A percentile compares a stretch with the other conserved stretches of the same genome.
phyloP scores from a whole-genome alignment of 2,113 vertebrate genomes.

The Otis tarda region DNA sequence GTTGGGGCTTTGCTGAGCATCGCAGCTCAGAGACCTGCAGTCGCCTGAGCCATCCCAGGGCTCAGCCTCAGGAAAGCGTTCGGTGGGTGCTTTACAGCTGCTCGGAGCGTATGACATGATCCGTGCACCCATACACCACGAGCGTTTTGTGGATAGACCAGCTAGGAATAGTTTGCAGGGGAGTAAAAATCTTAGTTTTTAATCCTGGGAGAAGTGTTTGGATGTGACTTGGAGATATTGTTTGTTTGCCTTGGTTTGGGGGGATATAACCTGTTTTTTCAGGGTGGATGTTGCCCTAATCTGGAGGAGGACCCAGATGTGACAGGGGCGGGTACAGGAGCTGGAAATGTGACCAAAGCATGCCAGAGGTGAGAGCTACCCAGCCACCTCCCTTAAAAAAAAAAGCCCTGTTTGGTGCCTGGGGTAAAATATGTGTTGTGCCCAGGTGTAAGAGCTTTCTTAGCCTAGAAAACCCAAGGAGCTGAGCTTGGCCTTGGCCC shows the following conservation, averaged over 20 bases:
- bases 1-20: background rate
- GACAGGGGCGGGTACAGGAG: background rate
- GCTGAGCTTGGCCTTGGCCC: background rate
- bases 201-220: background rate
- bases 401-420: background rate
- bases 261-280: background rate
- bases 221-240: background rate
- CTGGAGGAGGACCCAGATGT: background rate
- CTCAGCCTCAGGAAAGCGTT: background rate
- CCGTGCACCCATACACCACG: fast-evolving
- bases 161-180: background rate
- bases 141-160: background rate
- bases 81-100: background rate
- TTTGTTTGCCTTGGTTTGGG: background rate
- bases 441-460: background rate
- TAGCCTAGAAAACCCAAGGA: background rate
- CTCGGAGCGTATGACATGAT: background rate
- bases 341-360: background rate
- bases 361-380: background rate
- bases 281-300: background rate
- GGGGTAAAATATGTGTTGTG: background rate
- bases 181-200: background rate
- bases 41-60: fast-evolving
- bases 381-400: fast-evolving
- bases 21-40: background rate